These are phyloP conservation scores for Salpingus planirostris DNA, from an alignment of 2,888 invertebrate genomes.

Conservation along the genomic window DNA sequence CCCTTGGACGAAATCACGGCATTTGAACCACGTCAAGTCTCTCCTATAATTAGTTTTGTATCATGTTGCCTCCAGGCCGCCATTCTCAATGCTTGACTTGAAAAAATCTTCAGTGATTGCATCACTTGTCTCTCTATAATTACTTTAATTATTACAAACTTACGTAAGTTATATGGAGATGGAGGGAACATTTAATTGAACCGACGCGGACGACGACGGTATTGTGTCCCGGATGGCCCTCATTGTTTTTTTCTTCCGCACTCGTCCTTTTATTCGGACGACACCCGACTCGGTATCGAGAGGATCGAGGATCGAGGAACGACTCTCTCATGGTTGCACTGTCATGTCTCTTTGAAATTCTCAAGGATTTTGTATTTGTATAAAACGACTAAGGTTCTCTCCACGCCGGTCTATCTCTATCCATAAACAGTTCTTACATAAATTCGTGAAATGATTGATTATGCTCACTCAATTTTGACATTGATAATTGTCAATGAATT, in stretches of 20 bases:
- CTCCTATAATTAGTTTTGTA: slow-evolving; percentile 35
- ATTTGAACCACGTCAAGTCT: slow-evolving; percentile 34
- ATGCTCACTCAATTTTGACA: slow-evolving; percentile 11
- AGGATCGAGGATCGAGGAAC: no score
- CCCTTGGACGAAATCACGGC: slow-evolving; percentile 35
- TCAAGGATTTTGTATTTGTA: slow-evolving; percentile 14
- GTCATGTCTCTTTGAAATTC: slow-evolving; percentile 17
- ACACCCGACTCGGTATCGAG: no score
- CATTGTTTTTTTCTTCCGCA: slow-evolving; percentile 2
- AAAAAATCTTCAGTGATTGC: slow-evolving; percentile 30
- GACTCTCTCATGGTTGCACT: slow-evolving; percentile 14
- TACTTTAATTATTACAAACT: slow-evolving; percentile 31
- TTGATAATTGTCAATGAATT: slow-evolving; percentile 10
- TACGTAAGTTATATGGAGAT: slow-evolving; percentile 31
- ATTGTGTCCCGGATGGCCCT: no score
- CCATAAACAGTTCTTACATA: slow-evolving; percentile 10
- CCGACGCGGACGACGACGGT: no score
- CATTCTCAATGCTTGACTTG: slow-evolving; percentile 25
- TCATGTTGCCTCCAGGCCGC: slow-evolving; percentile 25
- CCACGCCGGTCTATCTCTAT: no score
- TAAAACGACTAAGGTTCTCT: no score
- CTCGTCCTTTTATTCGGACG: no score
- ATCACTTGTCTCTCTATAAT: slow-evolving; percentile 34
- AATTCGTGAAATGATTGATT: slow-evolving; percentile 13
- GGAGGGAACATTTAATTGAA: slow-evolving; percentile 32